phyloP scores from a whole-genome alignment of 1,140 invertebrate genomes.

The Sycophila sp. region DNA sequence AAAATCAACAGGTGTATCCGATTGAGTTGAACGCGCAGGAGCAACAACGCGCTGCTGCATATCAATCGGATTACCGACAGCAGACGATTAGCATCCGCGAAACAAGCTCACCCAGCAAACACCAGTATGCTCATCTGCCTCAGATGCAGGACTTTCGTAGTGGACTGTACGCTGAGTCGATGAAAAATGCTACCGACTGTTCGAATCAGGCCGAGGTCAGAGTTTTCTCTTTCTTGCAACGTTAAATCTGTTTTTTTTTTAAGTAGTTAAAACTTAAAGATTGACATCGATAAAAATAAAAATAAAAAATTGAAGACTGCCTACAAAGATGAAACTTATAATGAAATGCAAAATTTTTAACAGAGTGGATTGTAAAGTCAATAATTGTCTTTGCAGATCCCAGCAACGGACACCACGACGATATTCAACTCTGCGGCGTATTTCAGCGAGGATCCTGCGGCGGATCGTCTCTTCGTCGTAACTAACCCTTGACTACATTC shows the following conservation, averaged over 20 bases:
- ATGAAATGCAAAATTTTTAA: no score
- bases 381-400: slow-evolving; percentile 16
- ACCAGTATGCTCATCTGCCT: slow-evolving; percentile 17
- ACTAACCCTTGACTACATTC: slow-evolving; percentile 62
- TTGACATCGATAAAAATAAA: not conserved
- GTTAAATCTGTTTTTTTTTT: no score
- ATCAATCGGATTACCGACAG: slow-evolving; percentile 9
- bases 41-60: not conserved
- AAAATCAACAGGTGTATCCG: not conserved
- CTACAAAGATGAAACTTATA: no score
- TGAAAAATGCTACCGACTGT: not conserved
- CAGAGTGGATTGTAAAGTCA: no score
- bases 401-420: slow-evolving; percentile 45
- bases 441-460: slow-evolving; percentile 61
- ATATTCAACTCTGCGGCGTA: slow-evolving; percentile 64
- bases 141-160: slow-evolving; percentile 26
- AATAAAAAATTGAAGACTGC: not conserved
- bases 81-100: slow-evolving; percentile 11
- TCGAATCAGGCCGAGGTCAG: slow-evolving; percentile 10
- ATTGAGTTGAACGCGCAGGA: not conserved
- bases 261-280: no score
- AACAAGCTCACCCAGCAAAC: not conserved
- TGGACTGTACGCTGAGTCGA: not conserved
- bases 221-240: no score
- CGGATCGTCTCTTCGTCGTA: slow-evolving; percentile 63